A percentile compares a stretch with the other conserved stretches of the same genome.
phyloP scores from a whole-genome alignment of 2,888 invertebrate species.

The Melangyna quadrimaculata region DNA sequence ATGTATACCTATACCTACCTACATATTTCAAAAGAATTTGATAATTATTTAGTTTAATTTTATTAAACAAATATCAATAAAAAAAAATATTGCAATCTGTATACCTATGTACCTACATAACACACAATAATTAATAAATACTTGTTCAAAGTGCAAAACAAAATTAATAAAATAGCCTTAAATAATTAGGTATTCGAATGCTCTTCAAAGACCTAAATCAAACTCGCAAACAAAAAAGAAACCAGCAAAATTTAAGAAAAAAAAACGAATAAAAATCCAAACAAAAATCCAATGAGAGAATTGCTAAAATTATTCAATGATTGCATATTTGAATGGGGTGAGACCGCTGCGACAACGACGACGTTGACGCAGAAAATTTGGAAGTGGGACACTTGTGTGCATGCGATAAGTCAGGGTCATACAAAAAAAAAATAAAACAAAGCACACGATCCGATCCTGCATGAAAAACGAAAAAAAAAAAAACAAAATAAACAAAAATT shows the following conservation, averaged over 20 bases:
- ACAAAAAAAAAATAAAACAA: slow-evolving; percentile 16
- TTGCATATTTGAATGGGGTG: slow-evolving; percentile 76
- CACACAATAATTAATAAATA: not conserved
- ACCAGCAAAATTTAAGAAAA: not conserved
- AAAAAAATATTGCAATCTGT: not conserved
- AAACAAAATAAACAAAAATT: slow-evolving; percentile 44
- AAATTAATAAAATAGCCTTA: not conserved
- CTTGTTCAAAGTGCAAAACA: not conserved
- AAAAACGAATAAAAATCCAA: slow-evolving; percentile 13
- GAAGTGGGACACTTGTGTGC: slow-evolving; percentile 81
- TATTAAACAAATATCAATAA: not conserved
- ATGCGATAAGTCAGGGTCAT: slow-evolving; percentile 68
- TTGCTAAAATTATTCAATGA: slow-evolving; percentile 68
- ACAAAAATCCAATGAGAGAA: slow-evolving; percentile 32
- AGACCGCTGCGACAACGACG: slow-evolving; percentile 72
- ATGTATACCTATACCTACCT: too few relatives aligned
- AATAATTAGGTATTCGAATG: not conserved
- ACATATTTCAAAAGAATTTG: not conserved
- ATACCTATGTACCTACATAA: not conserved
- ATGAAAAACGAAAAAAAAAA: slow-evolving; percentile 28
- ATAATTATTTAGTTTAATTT: not conserved
- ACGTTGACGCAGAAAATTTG: slow-evolving; percentile 61
- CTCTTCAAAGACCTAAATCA: not conserved
- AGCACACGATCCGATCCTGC: slow-evolving; percentile 53
- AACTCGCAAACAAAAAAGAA: slow-evolving; percentile 33